A percentile compares a stretch with the other conserved stretches of the same genome.
These are phyloP conservation scores for Drosophila sulfurigaster DNA, from an alignment of 1,140 invertebrate genomes.

Conservation along the genomic window DNA sequence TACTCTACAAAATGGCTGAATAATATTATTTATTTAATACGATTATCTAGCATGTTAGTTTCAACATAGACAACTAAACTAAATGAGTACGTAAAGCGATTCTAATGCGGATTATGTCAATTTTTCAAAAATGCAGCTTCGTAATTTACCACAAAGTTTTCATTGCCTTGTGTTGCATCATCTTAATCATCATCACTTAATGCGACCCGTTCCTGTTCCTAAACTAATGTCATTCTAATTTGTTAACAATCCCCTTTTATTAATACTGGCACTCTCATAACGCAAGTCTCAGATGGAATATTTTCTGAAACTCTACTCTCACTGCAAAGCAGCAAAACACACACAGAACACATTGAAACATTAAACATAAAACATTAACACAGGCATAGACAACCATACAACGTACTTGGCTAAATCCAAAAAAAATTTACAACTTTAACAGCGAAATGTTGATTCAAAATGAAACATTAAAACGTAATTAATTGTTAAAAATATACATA, in stretches of 20 bases:
- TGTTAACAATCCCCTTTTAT: slow-evolving; percentile 12
- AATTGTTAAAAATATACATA: slow-evolving; percentile 75
- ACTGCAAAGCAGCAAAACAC: slow-evolving; percentile 67
- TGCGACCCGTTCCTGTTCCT: slow-evolving; percentile 73
- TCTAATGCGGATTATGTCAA: slow-evolving; percentile 59
- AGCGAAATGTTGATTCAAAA: slow-evolving; percentile 63
- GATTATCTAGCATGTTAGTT: slow-evolving; percentile 16
- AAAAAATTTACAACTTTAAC: slow-evolving; percentile 44
- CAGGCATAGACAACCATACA: slow-evolving; percentile 51
- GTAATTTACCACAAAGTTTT: slow-evolving; percentile 42
- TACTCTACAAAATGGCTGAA: slow-evolving; percentile 31
- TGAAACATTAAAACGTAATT: slow-evolving; percentile 67
- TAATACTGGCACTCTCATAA: slow-evolving; percentile 28
- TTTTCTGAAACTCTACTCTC: slow-evolving; percentile 67
- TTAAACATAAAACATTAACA: slow-evolving; percentile 30
- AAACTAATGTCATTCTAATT: slow-evolving; percentile 54
- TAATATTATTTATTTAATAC: slow-evolving; percentile 46
- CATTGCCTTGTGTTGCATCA: slow-evolving; percentile 34
- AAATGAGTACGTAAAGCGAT: neutral
- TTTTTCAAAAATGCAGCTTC: slow-evolving; percentile 43
- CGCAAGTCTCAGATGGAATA: slow-evolving; percentile 53
- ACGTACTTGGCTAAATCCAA: slow-evolving; percentile 70
- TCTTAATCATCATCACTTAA: neutral
- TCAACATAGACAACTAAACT: slow-evolving; percentile 1
- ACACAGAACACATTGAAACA: slow-evolving; percentile 6